These are phyloP conservation scores for Asbolus verrucosus DNA, from an alignment of 1,140 invertebrate genomes.

Conservation along the genomic window DNA sequence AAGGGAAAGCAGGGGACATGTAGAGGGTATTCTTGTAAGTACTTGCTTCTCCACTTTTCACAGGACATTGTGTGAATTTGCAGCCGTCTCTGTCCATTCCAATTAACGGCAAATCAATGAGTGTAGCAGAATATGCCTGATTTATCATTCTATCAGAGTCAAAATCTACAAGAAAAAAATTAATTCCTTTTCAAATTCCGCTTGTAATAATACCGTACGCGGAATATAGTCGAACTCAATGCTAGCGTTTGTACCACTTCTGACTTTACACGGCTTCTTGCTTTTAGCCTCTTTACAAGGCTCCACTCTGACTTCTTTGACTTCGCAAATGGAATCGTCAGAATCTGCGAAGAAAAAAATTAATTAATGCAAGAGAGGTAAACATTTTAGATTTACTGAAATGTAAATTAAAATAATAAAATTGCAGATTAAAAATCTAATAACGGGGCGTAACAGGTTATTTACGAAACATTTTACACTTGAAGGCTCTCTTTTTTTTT, in stretches of 20 bases:
- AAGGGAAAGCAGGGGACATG: constrained; percentile 45
- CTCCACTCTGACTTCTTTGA: constrained; percentile 44
- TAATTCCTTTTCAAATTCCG: too few species aligned
- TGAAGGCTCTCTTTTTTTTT: too few species aligned
- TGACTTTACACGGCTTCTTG: constrained; percentile 47
- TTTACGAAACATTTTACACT: too few species aligned
- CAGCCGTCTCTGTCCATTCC: constrained; percentile 52
- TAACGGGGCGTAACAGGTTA: too few species aligned
- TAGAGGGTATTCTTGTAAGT: constrained; percentile 44
- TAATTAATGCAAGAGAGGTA: background rate
- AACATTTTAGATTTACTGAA: background rate
- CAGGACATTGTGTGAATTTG: constrained; percentile 42
- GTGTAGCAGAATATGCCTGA: constrained; percentile 43
- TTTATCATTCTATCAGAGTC: background rate
- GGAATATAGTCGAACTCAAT: constrained; percentile 47
- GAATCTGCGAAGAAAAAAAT: constrained; percentile 31
- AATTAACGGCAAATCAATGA: constrained; percentile 48
- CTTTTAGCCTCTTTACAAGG: constrained; percentile 44
- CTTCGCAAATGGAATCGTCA: constrained; percentile 22
- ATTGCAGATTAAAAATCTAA: background rate
- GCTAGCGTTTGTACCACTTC: constrained; percentile 38
- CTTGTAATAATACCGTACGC: constrained; percentile 13
- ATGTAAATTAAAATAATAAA: constrained; percentile 11
- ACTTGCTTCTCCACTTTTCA: background rate
- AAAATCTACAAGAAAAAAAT: constrained; percentile 4